These are phyloP conservation scores for Saccostrea cuccullata DNA, from an alignment of 1,140 invertebrate genomes.

Conservation along the genomic window DNA sequence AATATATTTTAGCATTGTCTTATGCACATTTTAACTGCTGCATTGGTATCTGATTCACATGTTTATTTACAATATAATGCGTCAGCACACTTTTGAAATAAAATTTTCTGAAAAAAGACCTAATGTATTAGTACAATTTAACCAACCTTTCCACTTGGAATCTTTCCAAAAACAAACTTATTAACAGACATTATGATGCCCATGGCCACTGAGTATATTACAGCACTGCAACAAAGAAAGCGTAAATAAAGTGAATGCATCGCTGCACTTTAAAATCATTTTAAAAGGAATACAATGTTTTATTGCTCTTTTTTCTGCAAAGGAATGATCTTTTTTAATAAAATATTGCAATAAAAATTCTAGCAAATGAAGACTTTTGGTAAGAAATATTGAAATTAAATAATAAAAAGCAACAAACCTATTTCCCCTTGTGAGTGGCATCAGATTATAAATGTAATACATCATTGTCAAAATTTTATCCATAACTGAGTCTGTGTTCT, in stretches of 20 bases:
- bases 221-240: constrained; percentile 65
- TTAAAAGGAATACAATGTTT: background rate
- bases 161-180: constrained; percentile 71
- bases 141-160: constrained; percentile 71
- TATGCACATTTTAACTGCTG: too few relatives aligned
- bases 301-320: background rate
- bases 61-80: too few relatives aligned
- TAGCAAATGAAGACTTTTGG: too few relatives aligned
- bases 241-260: background rate
- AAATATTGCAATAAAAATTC: too few relatives aligned
- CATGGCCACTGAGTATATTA: constrained; percentile 71
- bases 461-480: constrained; percentile 71
- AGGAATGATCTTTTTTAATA: background rate
- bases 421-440: constrained; percentile 72
- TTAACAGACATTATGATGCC: constrained; percentile 74
- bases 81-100: too few relatives aligned
- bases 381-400: background rate
- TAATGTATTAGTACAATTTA: background rate
- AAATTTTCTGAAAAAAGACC: too few relatives aligned
- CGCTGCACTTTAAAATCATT: background rate
- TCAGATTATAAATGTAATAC: constrained; percentile 75
- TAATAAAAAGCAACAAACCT: constrained; percentile 55
- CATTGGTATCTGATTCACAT: too few relatives aligned
- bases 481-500: constrained; percentile 71
- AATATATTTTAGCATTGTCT: too few relatives aligned